Evolutionary conservation across 2,113 vertebrate species (phyloP), one percentile per base, ranked within the genome.

Genomic region (Ammodramus savannarum): DNA sequence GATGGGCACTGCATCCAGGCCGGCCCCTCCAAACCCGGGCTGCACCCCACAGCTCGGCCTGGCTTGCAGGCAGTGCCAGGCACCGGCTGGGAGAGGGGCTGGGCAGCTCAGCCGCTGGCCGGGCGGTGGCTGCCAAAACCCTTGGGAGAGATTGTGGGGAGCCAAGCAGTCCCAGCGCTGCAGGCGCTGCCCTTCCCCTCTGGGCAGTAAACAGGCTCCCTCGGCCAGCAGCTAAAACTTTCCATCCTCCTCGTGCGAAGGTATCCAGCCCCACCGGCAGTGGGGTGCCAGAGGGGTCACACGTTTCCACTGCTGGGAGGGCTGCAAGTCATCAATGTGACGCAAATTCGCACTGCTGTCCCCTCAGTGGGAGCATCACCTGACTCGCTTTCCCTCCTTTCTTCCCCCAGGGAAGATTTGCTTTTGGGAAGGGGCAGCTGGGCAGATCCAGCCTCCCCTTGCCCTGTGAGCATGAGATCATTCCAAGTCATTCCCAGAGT

Each of bases 1-100:
- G 62, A 82, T 2, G 10, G 75, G 44, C 43, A n/a, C 16, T 2
- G 52, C 6, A 26, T 69, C 82, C 71, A 25, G 31, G 22, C 22
- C 0, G 0, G 71, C 46, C 1, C 1, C 48, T 86, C 32, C 3
- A 1, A 51, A 58, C 9, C 34, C 0, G 0, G 13, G 31, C 87
- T 62, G 87, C 25, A 20, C 48, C 43, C 48, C 67, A 51, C 0
- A 1, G 36, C 61, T 58, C 0, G 1, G 63, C 49, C 44, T 1
- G 1, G 61, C 38, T 41, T 6, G 6, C 1, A 9, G 63, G 59
- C 73, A 58, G 3, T 1, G 6, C 68, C 7, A 15, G 41, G 62
- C 71, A 68, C n/a, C 2, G 0, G 27, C 76, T 0, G 7, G 76
- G 72, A 85, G 31, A 68, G 41, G 54, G 63, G 76, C 49, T 43